These are phyloP conservation scores for Scarus forsteni DNA, from an alignment of 2,797 vertebrate genomes.

Conservation along the genomic window DNA sequence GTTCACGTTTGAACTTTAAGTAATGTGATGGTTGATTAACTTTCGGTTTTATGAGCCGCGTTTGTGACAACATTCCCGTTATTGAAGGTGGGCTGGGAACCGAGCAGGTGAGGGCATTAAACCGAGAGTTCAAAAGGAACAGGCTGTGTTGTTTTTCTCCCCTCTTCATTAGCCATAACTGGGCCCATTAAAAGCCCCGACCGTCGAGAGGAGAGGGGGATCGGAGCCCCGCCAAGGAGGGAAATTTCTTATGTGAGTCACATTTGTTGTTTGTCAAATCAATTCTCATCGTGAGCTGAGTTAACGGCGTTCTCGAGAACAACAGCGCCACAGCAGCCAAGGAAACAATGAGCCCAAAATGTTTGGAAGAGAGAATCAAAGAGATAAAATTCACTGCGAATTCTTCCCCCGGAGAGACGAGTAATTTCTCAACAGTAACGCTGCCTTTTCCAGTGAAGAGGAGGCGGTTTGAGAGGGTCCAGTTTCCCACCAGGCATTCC, in stretches of 20 bases:
- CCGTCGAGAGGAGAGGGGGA: not conserved
- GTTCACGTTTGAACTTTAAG: slow-evolving; percentile 11
- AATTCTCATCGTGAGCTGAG: slow-evolving; percentile 22
- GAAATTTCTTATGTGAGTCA: slow-evolving; percentile 50
- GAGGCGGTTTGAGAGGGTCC: slow-evolving; percentile 17
- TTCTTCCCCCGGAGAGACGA: slow-evolving; percentile 14
- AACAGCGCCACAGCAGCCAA: slow-evolving; percentile 11
- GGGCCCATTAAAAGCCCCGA: slow-evolving; percentile 28
- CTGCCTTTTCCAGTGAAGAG: slow-evolving; percentile 11
- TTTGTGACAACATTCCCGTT: slow-evolving; percentile 16
- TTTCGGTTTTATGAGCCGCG: slow-evolving; percentile 24
- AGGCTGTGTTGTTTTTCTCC: slow-evolving; percentile 20
- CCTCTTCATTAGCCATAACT: slow-evolving; percentile 19
- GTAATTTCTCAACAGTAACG: slow-evolving; percentile 26
- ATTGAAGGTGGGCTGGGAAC: not conserved
- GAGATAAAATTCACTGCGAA: slow-evolving; percentile 19
- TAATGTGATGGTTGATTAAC: slow-evolving; percentile 46
- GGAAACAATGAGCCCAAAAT: slow-evolving; percentile 38
- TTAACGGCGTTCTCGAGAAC: slow-evolving; percentile 28
- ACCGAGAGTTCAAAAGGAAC: slow-evolving; percentile 13
- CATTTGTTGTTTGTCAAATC: slow-evolving; percentile 44
- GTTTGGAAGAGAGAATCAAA: slow-evolving; percentile 46
- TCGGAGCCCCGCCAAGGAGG: slow-evolving; percentile 20
- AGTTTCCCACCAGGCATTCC: slow-evolving; percentile 20
- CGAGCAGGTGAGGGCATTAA: slow-evolving; percentile 39